A percentile compares a stretch with the other conserved stretches of the same genome.
phyloP scores from a whole-genome alignment of 2,888 invertebrate species.

The Schrankia costaestrigalis region DNA sequence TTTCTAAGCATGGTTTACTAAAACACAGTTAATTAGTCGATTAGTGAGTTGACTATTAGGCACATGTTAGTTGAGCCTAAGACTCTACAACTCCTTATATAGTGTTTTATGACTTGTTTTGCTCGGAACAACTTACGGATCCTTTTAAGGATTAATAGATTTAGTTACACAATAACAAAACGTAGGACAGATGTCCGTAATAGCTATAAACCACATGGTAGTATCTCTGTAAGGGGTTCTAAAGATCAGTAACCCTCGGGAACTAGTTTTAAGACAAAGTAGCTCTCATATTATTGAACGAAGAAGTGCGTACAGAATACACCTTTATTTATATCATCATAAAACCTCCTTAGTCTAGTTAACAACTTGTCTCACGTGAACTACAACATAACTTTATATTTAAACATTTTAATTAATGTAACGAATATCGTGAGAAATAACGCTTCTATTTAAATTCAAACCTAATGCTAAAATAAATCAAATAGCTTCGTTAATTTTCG shows the following conservation, averaged over 20 bases:
- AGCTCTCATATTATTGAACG: conserved; percentile 5
- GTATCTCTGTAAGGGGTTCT: conserved; percentile 12
- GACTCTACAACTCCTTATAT: conserved; percentile 17
- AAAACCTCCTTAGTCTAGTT: neutral
- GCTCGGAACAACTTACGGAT: conserved; percentile 7
- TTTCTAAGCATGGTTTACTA: conserved; percentile 32
- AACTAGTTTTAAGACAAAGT: conserved; percentile 22
- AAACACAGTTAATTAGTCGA: conserved; percentile 33
- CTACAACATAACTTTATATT: too few species aligned
- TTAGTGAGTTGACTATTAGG: conserved; percentile 25
- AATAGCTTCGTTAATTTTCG: too few species aligned
- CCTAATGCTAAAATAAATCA: too few species aligned
- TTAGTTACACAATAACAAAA: conserved; percentile 30
- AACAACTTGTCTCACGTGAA: too few species aligned
- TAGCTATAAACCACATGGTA: conserved; percentile 26
- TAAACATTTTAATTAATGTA: too few species aligned
- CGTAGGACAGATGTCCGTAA: conserved; percentile 27
- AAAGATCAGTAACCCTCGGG: conserved; percentile 19
- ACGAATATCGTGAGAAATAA: too few species aligned
- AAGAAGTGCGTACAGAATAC: conserved; percentile 2
- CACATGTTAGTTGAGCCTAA: conserved; percentile 19
- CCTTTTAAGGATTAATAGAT: conserved; percentile 27
- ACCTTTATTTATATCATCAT: neutral
- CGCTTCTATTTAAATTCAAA: too few species aligned
- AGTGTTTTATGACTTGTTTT: conserved; percentile 31